Conservation (phyloP, 2,888 invertebrate species). For the Caenorhabditis becei region DNA sequence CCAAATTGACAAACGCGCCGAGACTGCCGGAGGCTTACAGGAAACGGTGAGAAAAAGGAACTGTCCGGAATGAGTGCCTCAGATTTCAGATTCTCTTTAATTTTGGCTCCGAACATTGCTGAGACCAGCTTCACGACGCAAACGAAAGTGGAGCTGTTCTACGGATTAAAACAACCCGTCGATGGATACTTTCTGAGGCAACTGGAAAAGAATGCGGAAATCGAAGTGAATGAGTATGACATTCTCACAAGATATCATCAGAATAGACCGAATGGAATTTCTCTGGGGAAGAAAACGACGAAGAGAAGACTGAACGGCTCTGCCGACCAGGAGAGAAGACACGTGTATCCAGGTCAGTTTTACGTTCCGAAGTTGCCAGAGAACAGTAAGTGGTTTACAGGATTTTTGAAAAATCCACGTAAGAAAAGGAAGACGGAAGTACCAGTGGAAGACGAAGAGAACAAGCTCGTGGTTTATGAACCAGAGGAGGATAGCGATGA, state of each 20-base stretch:
- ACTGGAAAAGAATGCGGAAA: not conserved
- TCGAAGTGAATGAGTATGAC: constrained; percentile 5
- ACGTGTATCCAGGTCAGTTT: no score
- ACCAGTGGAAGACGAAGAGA: no score
- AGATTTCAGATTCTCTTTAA: not conserved
- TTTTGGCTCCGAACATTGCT: constrained; percentile 1
- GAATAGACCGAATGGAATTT: not conserved
- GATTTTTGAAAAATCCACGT: no score
- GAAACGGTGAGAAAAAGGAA: not conserved
- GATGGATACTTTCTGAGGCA: not conserved
- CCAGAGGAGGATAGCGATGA: no score
- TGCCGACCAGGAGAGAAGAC: no score
- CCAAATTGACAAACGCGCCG: not conserved
- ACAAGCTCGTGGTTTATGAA: no score
- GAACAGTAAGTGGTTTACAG: no score
- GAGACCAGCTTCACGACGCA: not conserved
- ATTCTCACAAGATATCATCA: not conserved
- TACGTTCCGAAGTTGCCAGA: no score
- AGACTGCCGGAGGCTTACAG: not conserved
- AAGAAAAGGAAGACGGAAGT: no score
- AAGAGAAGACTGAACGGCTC: not conserved
- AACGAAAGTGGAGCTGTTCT: constrained; percentile 8
- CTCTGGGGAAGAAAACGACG: not conserved
- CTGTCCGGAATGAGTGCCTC: not conserved
- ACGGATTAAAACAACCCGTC: not conserved